Percentiles rank a stretch among this genome's conserved stretches.
These are phyloP conservation scores for Norana najaformis DNA, from an alignment of 2,888 invertebrate species.

Conservation along the genomic window DNA sequence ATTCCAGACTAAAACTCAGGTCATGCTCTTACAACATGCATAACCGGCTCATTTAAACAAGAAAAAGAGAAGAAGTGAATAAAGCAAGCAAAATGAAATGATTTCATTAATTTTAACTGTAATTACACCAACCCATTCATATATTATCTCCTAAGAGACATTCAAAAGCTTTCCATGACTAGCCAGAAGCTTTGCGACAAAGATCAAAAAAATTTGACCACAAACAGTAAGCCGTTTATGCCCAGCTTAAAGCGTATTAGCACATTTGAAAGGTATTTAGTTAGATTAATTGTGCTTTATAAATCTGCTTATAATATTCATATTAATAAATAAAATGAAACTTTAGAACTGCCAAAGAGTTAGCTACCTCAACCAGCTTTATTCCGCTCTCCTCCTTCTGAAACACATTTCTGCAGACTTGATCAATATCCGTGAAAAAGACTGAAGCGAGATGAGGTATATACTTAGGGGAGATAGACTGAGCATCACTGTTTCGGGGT, in stretches of 20 bases:
- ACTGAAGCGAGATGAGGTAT: constrained; percentile 3
- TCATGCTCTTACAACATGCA: not conserved
- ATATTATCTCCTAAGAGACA: too few relatives aligned
- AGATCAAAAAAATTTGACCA: too few relatives aligned
- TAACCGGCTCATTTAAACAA: not conserved
- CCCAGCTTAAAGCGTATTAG: too few relatives aligned
- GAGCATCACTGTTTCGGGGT: not conserved
- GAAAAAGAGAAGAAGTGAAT: not conserved
- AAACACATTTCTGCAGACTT: not conserved
- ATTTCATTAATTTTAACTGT: not conserved
- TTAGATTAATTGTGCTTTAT: too few relatives aligned
- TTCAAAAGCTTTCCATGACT: not conserved
- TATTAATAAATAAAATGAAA: not conserved
- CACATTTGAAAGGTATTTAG: too few relatives aligned
- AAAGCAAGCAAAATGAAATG: not conserved
- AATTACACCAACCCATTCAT: too few relatives aligned
- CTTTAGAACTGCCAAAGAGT: not conserved
- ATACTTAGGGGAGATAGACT: not conserved
- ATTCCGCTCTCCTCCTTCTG: not conserved
- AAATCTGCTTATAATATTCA: not conserved
- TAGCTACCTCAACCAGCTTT: not conserved
- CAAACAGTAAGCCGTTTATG: too few relatives aligned
- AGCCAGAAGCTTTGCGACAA: too few relatives aligned
- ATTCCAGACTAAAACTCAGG: not conserved
- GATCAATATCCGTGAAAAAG: constrained; percentile 1